Evolutionary conservation across 2,113 vertebrate genomes (phyloP), one percentile per base, ranked within the genome.

Genomic region (Brachypodius melanocephalos): DNA sequence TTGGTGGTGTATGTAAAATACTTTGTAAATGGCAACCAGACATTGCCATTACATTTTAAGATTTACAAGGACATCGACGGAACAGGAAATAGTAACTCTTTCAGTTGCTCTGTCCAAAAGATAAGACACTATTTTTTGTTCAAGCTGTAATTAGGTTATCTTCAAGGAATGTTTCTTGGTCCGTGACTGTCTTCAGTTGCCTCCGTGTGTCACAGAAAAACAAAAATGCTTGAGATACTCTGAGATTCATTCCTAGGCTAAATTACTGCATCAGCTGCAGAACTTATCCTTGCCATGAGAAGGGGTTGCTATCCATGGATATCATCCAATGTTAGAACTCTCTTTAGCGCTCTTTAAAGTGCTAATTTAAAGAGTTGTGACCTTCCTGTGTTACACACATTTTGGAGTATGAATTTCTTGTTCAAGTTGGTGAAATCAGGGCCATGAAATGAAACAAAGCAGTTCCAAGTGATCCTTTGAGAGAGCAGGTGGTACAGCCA

Each of bases 1-100:
- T 86, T 95, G 42, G 75, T 78, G 74, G 29, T 43, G 67, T 72
- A 21, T 65, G 40, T 81, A 57, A 80, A 88, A 66, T 80, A 67
- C 48, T 62, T 95, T 83, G 36, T 63, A 85, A 91, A 90, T 78
- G 79, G 71, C 89, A 94, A 18, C 49, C 58, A 93, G 75, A 52
- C 58, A 17, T 57, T 72, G 43, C 52, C 36, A 43, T 63, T 58
- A 61, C 45, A 80, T 79, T 85, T 90, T 48, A 68, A 81, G 68
- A 40, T 88, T 61, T 79, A 6, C 31, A 38, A 81, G 65, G 88
- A 67, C 38, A 42, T 15, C 2, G 5, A n/a, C 1, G 1, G 46
- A 79, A 69, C n/a, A 57, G 91, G 66, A 88, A 88, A 28, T n/a
- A 71, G 6, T 4, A 72, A 66, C 36, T 81, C 17, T 31, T 38